Evolutionary conservation across 2,113 vertebrate species (phyloP).

Genomic region (Neomonachus schauinslandi): DNA sequence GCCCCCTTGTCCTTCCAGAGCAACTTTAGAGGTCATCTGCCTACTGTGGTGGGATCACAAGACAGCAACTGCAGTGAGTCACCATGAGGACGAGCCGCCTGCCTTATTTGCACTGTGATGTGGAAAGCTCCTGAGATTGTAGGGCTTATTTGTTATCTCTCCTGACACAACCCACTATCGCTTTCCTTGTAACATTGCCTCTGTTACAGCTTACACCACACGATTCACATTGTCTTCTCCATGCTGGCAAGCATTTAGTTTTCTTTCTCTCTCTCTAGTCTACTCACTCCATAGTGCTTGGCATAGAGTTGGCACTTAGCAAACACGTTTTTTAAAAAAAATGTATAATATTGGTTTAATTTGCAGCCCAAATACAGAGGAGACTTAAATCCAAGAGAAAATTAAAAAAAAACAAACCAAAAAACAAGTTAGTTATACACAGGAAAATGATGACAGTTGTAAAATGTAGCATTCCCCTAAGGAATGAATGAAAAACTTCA

Average conservation of each 20-base stretch:
- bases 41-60: not conserved
- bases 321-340: not conserved
- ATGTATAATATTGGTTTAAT: not conserved
- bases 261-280: not conserved
- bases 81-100: rapidly evolving
- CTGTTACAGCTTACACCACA: not conserved
- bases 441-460: not conserved
- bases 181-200: not conserved
- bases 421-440: not conserved
- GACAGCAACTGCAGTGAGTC: not conserved
- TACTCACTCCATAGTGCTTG: not conserved
- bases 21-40: rapidly evolving
- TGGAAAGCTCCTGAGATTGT: not conserved
- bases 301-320: not conserved
- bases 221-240: not conserved
- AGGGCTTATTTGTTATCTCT: not conserved
- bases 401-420: not conserved
- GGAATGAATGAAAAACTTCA: not conserved
- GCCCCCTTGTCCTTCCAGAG: not conserved
- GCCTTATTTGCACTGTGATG: not conserved
- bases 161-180: not conserved
- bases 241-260: not conserved
- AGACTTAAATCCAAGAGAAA: not conserved
- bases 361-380: not conserved
- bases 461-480: not conserved